Evolutionary conservation across 2,797 vertebrate species (phyloP).

Genomic region (Phoxinus dragarum): DNA sequence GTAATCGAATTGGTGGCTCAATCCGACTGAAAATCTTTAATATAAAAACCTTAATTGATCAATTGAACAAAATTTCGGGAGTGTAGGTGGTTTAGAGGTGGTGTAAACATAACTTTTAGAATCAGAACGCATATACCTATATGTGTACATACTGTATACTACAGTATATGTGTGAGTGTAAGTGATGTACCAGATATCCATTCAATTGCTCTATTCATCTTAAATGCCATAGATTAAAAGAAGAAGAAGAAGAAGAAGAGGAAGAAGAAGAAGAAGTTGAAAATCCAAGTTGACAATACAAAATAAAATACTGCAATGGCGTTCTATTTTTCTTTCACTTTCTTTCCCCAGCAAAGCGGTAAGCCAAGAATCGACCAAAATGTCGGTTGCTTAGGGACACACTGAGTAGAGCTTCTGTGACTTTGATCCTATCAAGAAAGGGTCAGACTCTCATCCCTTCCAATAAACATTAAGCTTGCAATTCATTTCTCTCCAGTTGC

Average conservation of each 20-base stretch:
- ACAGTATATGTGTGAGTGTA: background rate
- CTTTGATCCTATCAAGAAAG: constrained; percentile 51
- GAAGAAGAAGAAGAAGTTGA: no score
- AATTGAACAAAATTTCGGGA: background rate
- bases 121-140: background rate
- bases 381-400: constrained; percentile 67
- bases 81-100: background rate
- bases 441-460: constrained; percentile 71
- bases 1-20: background rate
- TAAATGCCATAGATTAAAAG: background rate
- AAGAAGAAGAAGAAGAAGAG: background rate
- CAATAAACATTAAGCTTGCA: constrained; percentile 86
- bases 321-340: constrained; percentile 13
- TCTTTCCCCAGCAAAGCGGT: constrained; percentile 45
- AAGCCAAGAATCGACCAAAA: constrained; percentile 67
- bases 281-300: constrained; percentile 69
- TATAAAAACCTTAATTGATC: background rate
- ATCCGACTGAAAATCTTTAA: background rate
- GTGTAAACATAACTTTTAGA: background rate
- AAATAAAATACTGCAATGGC: constrained; percentile 66
- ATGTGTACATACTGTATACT: background rate
- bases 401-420: constrained; percentile 43
- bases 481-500: constrained; percentile 78
- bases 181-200: constrained; percentile 67
- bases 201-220: background rate